A percentile compares a stretch with the other conserved stretches of the same genome.
These are phyloP conservation scores for Danio jaintianensis DNA, from an alignment of 2,797 vertebrate genomes.

Conservation along the genomic window DNA sequence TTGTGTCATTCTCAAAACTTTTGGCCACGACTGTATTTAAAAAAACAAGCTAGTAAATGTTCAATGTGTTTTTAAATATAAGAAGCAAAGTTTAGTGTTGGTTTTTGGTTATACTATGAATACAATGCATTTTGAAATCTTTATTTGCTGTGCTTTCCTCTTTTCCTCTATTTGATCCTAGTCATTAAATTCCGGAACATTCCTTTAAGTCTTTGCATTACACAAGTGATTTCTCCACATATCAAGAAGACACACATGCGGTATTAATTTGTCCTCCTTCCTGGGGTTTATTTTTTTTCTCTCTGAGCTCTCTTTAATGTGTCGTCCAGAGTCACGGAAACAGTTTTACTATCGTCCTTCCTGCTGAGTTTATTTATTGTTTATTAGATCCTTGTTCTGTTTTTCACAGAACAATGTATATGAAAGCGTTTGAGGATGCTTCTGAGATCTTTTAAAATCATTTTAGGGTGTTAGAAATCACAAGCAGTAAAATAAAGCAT, in stretches of 20 bases:
- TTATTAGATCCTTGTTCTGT: constrained; percentile 15
- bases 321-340: constrained; percentile 13
- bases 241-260: constrained; percentile 10
- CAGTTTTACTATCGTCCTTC: background rate
- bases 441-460: background rate
- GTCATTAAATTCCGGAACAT: background rate
- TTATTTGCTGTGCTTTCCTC: background rate
- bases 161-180: background rate
- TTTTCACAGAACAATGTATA: background rate
- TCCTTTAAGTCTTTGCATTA: background rate
- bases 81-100: background rate
- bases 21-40: too few relatives aligned
- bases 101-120: background rate
- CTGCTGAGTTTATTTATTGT: constrained; percentile 26
- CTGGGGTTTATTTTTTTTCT: constrained; percentile 16
- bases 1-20: too few relatives aligned
- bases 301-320: constrained; percentile 14
- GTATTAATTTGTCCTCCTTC: constrained; percentile 34
- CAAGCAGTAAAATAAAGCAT: background rate
- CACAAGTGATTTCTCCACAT: background rate
- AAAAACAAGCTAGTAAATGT: background rate
- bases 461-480: background rate
- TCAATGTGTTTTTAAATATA: background rate
- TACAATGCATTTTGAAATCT: background rate
- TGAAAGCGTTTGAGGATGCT: background rate